Conservation (phyloP, 2,888 invertebrate species). For the Boloria euphrosyne region DNA sequence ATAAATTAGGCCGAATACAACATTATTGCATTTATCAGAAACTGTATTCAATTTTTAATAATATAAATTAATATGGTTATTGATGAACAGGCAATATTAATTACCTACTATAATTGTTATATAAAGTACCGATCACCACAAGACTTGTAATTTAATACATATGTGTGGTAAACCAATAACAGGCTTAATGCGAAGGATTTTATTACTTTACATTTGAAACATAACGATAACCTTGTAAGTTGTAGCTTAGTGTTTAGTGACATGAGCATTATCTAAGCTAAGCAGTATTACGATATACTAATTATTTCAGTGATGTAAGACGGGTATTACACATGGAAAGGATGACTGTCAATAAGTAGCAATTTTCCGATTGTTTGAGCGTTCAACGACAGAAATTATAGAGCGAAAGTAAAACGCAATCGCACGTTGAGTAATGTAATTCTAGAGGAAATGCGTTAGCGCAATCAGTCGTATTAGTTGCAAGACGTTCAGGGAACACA, state of each 20-base stretch:
- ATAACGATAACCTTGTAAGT: too few species aligned
- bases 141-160: constrained; percentile 1
- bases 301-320: constrained; percentile 25
- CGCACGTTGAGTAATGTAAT: constrained; percentile 24
- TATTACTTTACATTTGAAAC: constrained; percentile 1
- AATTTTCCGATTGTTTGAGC: constrained; percentile 52
- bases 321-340: constrained; percentile 22
- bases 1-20: too few species aligned
- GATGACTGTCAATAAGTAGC: constrained; percentile 39
- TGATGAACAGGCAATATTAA: not conserved
- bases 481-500: constrained; percentile 57
- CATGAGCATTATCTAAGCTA: not conserved
- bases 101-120: not conserved
- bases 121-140: not conserved
- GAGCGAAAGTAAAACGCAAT: constrained; percentile 23
- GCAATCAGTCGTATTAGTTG: constrained; percentile 47
- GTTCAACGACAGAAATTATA: constrained; percentile 38
- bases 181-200: not conserved
- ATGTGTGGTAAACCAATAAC: not conserved
- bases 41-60: too few species aligned
- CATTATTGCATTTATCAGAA: too few species aligned
- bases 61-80: too few species aligned
- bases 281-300: constrained; percentile 13
- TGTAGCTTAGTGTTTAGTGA: too few species aligned
- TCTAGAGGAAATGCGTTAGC: constrained; percentile 34